Percentiles rank a stretch among this genome's conserved stretches.
These are phyloP conservation scores for Phalanger gymnotis DNA, from an alignment of 2,797 vertebrate species.

Conservation along the genomic window DNA sequence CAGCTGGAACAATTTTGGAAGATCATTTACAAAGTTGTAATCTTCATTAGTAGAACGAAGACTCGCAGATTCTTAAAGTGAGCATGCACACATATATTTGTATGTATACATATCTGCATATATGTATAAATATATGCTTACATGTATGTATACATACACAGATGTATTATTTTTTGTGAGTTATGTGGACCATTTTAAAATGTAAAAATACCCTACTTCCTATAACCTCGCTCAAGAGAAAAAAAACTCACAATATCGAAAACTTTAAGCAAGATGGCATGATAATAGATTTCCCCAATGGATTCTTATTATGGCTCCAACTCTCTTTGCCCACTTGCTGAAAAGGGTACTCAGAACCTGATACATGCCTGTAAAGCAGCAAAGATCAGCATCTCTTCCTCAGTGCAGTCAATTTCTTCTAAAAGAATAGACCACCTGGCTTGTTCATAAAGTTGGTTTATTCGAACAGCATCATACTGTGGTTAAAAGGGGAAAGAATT, in stretches of 20 bases:
- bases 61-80: background rate
- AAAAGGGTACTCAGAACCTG: constrained; percentile 57
- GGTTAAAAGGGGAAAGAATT: constrained; percentile 43
- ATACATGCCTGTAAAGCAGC: constrained; percentile 94
- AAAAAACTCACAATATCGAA: background rate
- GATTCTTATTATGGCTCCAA: constrained; percentile 59
- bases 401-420: constrained; percentile 98
- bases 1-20: background rate
- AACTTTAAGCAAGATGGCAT: constrained; percentile 39
- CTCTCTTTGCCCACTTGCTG: constrained; percentile 10
- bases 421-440: constrained; percentile 96
- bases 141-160: background rate
- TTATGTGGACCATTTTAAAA: background rate
- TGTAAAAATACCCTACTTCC: background rate
- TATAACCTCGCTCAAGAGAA: constrained; percentile 16
- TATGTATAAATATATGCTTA: background rate
- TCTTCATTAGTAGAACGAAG: background rate
- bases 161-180: background rate
- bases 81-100: background rate
- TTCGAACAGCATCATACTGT: constrained; percentile 96
- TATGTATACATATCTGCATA: background rate
- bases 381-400: constrained; percentile 99
- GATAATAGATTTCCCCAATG: background rate
- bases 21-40: background rate
- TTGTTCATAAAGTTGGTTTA: constrained; percentile 99